phyloP scores from a whole-genome alignment of 2,888 invertebrate species.

The Hyposoter dolosus region DNA sequence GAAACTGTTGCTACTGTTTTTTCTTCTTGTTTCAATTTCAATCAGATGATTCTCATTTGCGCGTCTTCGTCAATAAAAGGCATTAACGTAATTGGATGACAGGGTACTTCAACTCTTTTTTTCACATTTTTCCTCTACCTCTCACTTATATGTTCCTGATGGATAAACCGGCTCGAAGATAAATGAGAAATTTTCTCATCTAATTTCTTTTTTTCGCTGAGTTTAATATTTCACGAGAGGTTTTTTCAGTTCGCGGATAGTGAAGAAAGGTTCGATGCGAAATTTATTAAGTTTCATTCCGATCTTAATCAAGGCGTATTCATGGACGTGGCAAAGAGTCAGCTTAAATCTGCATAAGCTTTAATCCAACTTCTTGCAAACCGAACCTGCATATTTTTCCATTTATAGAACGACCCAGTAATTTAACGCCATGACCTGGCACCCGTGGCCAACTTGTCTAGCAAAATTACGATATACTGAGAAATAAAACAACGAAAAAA shows the following conservation, averaged over 20 bases:
- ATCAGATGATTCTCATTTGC: neutral
- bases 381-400: conserved; percentile 35
- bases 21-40: neutral
- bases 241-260: neutral
- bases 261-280: conserved; percentile 19
- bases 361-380: conserved; percentile 48
- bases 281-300: conserved; percentile 44
- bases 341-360: conserved; percentile 49
- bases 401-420: conserved; percentile 51
- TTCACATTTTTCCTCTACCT: neutral
- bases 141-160: neutral
- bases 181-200: conserved; percentile 22
- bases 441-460: conserved; percentile 8
- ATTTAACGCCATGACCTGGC: conserved; percentile 33
- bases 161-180: conserved; percentile 3
- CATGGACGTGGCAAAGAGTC: neutral
- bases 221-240: neutral
- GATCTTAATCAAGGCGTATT: conserved; percentile 41
- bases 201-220: neutral
- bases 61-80: neutral
- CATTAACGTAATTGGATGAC: conserved; percentile 23
- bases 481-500: conserved; percentile 22
- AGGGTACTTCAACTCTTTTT: neutral
- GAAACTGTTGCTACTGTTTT: neutral
- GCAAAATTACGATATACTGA: conserved; percentile 48